Evolutionary conservation across 1,140 invertebrate genomes (phyloP).

Genomic region (Phthorimaea operculella): DNA sequence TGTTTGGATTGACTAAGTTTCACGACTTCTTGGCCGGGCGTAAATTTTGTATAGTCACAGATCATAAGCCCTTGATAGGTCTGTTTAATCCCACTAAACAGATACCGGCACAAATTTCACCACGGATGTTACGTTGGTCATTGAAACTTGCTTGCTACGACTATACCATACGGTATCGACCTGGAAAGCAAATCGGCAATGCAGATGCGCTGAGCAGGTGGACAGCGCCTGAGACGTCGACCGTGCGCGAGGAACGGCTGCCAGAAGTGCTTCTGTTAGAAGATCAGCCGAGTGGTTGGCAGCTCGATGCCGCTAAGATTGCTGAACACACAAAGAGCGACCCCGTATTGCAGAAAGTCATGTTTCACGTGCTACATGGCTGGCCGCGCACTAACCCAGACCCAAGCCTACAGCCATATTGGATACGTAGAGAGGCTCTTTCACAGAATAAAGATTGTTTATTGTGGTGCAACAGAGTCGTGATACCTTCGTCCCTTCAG

Average conservation of each 20-base stretch:
- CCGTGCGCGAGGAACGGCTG: background rate
- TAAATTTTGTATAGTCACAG: slow-evolving; percentile 15
- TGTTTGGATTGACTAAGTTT: slow-evolving; percentile 48
- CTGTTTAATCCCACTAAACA: slow-evolving; percentile 8
- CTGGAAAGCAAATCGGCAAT: slow-evolving; percentile 11
- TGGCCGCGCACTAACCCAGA: slow-evolving; percentile 6
- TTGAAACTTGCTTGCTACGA: slow-evolving; percentile 20
- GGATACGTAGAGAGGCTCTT: slow-evolving; percentile 10
- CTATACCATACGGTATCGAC: slow-evolving; percentile 19
- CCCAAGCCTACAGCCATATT: slow-evolving; percentile 6
- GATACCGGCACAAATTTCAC: slow-evolving; percentile 18
- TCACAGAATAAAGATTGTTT: slow-evolving; percentile 13
- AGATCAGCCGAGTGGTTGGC: slow-evolving; percentile 2
- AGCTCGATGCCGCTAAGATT: background rate
- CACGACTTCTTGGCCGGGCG: slow-evolving; percentile 37
- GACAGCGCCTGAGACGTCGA: background rate
- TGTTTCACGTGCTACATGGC: slow-evolving; percentile 9
- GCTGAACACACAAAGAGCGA: slow-evolving; percentile 4
- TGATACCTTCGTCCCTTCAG: slow-evolving; percentile 6
- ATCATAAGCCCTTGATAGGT: slow-evolving; percentile 27
- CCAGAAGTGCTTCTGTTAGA: slow-evolving; percentile 5
- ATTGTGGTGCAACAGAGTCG: slow-evolving; percentile 13
- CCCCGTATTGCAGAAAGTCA: slow-evolving; percentile 6
- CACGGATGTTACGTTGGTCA: slow-evolving; percentile 24
- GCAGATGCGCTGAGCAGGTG: slow-evolving; percentile 11